Evolutionary conservation across 2,113 vertebrate genomes (phyloP), one percentile per base, ranked within the genome.

Genomic region (Myotis davidii): DNA sequence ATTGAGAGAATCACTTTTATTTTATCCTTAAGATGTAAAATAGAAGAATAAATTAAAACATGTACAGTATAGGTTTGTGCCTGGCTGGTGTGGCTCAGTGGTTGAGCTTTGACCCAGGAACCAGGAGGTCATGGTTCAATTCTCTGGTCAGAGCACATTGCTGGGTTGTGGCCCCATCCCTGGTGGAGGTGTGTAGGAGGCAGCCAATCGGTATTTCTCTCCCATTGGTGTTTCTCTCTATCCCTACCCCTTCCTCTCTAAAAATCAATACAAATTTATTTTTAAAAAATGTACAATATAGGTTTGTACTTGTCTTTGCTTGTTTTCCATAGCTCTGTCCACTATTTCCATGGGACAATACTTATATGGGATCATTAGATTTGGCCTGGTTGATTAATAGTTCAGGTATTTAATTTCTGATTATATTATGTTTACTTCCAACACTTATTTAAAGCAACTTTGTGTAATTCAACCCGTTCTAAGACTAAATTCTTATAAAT

Each of bases 401-500:
- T 79, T 61, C 45, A 88, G 48, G 14, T 21, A 29, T 78, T 85
- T 86, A 84, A 61, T 54, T 85, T 93, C 56, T 9, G 10, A 48
- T 64, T 91, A 77, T 72, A 56, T 34, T n/a, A 77, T 42, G 14
- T 86, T 17, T 64, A 13, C 29, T 88, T 74, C 9, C n/a, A 88
- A 81, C 81, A 81, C 1, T 37, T 76, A 65, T 54, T 72, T 72
- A 81, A 83, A 88, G 12, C 9, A 52, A 76, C 8, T 48, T 67
- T 73, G 14, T 84, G 67, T 37, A 91, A n/a, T 92, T 88, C 34
- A 88, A 77, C 23, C 32, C 8, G 85, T 70, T 81, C 54, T 25
- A 77, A 93, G 27, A 65, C 37, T 17, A 50, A 88, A 67, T 21
- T 82, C 45, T 95, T 42, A 69, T 88, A 87, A 95, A 27, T 90